Base-by-base conservation (phyloP, 2,888 invertebrate genomes). In the Leptopterna dolabrata region DNA sequence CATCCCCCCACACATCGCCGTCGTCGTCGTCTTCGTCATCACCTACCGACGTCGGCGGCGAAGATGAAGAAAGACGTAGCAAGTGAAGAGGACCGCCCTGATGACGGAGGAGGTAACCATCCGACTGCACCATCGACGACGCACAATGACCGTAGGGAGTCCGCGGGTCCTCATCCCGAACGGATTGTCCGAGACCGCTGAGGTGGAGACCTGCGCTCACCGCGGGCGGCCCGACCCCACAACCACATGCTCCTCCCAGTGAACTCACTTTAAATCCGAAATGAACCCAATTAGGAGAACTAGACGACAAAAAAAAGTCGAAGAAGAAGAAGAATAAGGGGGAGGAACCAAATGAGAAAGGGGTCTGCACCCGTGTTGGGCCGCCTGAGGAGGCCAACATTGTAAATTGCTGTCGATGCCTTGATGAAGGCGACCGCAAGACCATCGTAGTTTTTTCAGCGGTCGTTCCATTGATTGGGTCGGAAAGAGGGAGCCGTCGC, bases 381-480 rank as follows among this genome's bases (percentile, higher is more conserved):
- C 43, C 78, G 78, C 73, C 36, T 36, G 73, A 36, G 24, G 51
- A 45, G 81, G 45, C 78, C 45, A 78, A 78, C 78, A 78, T 78
- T 51, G 47, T 55, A 55, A 81, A 81, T 81, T 81, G 81, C 81
- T 55, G 81, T 55, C 81, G 81, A 70, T 71, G 83, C 83, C 70
- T 71, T 83, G 83, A 83, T 71, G 71, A 71, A 63, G 83, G 71
- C 51, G 81, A 82, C 82, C 87, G 87, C 80, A 84, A 84, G 45
- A 87, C 76, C 84, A 41, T 76, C 87, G 55, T 84, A 88, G 84
- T 89, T 88, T 89, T 88, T 89, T 89, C 81, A 87, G 87, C 76
- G 87, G 87, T 88, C 83, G 88, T 88, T 88, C 87, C 89, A 87
- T 89, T 86, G 89, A 88, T 87, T 88, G 86, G 82, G 87, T 76